A percentile compares a stretch with the other conserved stretches of the same genome.
Evolutionary conservation across 2,113 vertebrate genomes (phyloP).

Genomic region (Macrotus californicus): DNA sequence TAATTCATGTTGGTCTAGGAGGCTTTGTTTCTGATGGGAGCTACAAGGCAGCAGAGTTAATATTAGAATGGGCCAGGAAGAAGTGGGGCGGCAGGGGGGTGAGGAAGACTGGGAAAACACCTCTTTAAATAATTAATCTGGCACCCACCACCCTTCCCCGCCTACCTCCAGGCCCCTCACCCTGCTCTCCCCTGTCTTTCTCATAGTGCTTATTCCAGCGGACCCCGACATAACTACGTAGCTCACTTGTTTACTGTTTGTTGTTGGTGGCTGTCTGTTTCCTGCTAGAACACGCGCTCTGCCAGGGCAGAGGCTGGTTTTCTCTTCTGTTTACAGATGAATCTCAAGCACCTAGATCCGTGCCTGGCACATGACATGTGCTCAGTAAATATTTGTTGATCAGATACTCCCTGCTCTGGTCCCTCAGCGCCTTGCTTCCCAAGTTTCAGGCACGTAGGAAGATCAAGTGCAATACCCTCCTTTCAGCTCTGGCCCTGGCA

Average conservation of each 20-base stretch:
- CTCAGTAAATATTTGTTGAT: not conserved
- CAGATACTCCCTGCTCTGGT: not conserved
- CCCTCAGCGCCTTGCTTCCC: not conserved
- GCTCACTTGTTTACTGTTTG: not conserved
- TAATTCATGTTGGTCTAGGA: conserved; percentile 78
- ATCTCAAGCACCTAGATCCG: not conserved
- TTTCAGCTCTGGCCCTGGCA: not conserved
- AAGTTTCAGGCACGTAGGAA: not conserved
- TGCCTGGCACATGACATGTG: not conserved
- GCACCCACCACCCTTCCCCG: too few species aligned
- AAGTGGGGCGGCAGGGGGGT: not conserved
- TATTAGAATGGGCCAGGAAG: conserved; percentile 53
- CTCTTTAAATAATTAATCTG: not conserved
- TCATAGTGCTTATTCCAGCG: not conserved
- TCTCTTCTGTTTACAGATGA: not conserved
- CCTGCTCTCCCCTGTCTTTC: not conserved
- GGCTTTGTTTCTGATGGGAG: conserved; percentile 73
- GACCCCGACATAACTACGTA: accelerated
- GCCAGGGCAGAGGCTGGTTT: too few species aligned
- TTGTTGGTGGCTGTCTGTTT: not conserved
- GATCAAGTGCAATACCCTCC: not conserved
- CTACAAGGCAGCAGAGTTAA: conserved; percentile 60
- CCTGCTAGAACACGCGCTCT: not conserved
- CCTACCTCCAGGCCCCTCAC: not conserved
- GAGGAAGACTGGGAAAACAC: not conserved